Evolutionary conservation across 2,888 invertebrate species (phyloP), one percentile per base, ranked within the genome.

Genomic region (Xestia sexstrigata): DNA sequence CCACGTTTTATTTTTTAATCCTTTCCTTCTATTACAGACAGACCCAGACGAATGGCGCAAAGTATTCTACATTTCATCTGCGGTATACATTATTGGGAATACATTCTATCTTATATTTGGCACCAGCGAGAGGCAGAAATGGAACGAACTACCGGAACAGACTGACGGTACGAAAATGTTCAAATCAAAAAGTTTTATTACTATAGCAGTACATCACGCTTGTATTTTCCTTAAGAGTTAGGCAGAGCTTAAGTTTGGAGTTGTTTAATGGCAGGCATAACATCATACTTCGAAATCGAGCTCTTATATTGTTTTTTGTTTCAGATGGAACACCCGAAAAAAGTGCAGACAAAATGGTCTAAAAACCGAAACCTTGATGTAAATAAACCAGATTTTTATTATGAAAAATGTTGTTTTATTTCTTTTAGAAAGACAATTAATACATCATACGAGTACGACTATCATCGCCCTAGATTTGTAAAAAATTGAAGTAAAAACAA

Each of bases 51-150:
- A 98, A 90, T 98, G 98, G 98, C 97, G 97, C 58, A 96, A 96
- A 63, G 97, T 98, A 15, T 98, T 98, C 93, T 97, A 97, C 89
- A 95, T 98, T 58, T 97, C 98, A 0, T 97, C 98, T 0, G 97
- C 94, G 0, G 94, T 98, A 72, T 98, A 98, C 90, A 93, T 98
- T n/a, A 85, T 97, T 2, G 97, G 98, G 20, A 98, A 98, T 89
- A 92, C 97, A 0, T 93, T 98, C 70, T 98, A 97, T 91, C 89
- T 98, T 2, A 89, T 97, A 17, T 98, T 98, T 87, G 98, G 98
- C 9, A 97, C 84, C 20, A 84, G 89, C n/a, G 74, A 79, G 26
- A 79, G 62, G 7, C 89, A 87, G 55, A 15, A 66, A 60, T 88
- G 87, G 89, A 88, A 88, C 26, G 85, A 87, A 35, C 63, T 78